Evolutionary conservation across 1,140 invertebrate species (phyloP).

Genomic region (Drosophila pseudoananassae): DNA sequence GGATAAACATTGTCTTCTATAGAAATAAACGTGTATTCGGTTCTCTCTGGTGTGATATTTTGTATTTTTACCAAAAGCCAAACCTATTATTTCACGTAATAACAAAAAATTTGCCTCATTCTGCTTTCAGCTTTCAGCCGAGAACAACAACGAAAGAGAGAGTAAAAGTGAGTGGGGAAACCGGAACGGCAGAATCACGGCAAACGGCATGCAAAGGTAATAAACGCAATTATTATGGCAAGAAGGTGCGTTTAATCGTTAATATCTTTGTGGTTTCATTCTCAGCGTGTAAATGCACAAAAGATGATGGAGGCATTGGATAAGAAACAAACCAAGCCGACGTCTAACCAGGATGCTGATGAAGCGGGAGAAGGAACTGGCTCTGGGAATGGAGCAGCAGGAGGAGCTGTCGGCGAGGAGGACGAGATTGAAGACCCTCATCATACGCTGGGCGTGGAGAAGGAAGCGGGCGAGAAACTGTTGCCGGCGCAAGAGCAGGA

Average conservation of each 20-base stretch:
- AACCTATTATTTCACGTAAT: constrained; percentile 23
- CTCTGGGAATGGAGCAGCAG: constrained; percentile 13
- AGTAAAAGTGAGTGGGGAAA: constrained; percentile 17
- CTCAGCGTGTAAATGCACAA: constrained; percentile 68
- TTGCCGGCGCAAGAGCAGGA: constrained; percentile 2
- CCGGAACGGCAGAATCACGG: constrained; percentile 36
- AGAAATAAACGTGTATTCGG: not conserved
- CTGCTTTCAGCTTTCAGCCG: constrained; percentile 20
- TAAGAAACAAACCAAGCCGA: constrained; percentile 61
- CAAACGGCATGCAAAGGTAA: constrained; percentile 76
- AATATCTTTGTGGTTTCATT: constrained; percentile 27
- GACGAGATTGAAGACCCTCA: constrained; percentile 59
- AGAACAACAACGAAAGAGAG: constrained; percentile 7
- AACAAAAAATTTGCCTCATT: constrained; percentile 18
- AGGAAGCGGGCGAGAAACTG: constrained; percentile 21
- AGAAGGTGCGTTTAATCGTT: constrained; percentile 43
- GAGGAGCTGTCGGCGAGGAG: constrained; percentile 47
- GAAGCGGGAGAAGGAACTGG: constrained; percentile 32
- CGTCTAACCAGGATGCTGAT: constrained; percentile 54
- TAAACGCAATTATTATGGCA: constrained; percentile 18
- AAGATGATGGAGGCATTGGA: constrained; percentile 74
- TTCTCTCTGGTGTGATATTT: not conserved
- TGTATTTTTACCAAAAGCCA: constrained; percentile 4
- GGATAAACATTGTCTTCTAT: not conserved
- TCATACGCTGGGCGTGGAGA: constrained; percentile 42